A percentile compares a stretch with the other conserved stretches of the same genome.
phyloP scores from a whole-genome alignment of 2,888 invertebrate genomes.

The Meta bourneti region DNA sequence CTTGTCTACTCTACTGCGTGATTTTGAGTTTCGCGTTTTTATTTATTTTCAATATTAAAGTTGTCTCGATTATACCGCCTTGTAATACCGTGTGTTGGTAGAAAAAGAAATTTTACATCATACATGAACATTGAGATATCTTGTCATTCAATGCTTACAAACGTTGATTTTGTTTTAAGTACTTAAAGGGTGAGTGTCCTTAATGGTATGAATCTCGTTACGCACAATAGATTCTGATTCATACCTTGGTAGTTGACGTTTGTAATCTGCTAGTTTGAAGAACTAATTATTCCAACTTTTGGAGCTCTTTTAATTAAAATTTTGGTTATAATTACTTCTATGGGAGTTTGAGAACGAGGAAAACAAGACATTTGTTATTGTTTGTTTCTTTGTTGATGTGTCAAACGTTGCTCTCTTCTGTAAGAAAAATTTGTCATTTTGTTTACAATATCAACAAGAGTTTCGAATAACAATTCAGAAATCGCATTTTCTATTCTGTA shows the following conservation, averaged over 20 bases:
- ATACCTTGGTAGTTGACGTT: constrained; percentile 39
- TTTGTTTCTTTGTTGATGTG: constrained; percentile 43
- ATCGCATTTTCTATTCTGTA: no score
- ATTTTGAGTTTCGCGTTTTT: constrained; percentile 49
- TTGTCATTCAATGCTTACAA: constrained; percentile 9
- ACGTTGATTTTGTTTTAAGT: constrained; percentile 31
- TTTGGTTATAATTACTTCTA: neutral
- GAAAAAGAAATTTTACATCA: neutral
- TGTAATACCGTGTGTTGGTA: constrained; percentile 11
- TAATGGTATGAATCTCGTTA: constrained; percentile 74
- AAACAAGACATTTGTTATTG: constrained; percentile 28
- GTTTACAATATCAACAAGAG: no score
- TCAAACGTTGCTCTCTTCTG: constrained; percentile 3
- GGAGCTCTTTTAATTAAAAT: neutral
- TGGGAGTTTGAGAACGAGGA: neutral
- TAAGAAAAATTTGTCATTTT: no score
- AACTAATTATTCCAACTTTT: neutral
- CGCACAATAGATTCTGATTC: constrained; percentile 70
- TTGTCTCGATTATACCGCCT: constrained; percentile 49
- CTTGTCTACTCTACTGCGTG: constrained; percentile 41
- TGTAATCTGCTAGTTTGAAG: neutral
- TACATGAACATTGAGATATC: neutral
- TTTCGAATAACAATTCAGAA: no score
- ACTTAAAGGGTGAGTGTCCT: constrained; percentile 72
- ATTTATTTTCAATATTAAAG: constrained; percentile 50